Percentiles rank a stretch among this genome's conserved stretches.
These are phyloP conservation scores for Drosophila athabasca DNA, from an alignment of 1,140 invertebrate species.

Conservation along the genomic window DNA sequence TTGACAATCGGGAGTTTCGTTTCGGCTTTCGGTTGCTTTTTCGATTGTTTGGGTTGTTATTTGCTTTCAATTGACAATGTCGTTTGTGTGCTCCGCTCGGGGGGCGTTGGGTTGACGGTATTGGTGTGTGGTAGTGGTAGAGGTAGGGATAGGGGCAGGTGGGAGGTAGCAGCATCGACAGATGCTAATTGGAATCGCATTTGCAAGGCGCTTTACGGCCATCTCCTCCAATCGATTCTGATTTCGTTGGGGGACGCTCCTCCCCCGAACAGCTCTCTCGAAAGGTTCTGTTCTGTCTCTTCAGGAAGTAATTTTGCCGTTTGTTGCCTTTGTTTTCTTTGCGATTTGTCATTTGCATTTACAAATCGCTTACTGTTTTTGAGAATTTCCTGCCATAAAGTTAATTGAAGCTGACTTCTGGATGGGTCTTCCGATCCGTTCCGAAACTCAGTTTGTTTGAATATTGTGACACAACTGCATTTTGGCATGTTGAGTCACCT, in stretches of 20 bases:
- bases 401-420: conserved; percentile 21
- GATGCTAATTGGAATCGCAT: conserved; percentile 74
- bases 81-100: neutral
- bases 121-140: neutral
- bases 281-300: conserved; percentile 27
- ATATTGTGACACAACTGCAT: conserved; percentile 15
- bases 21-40: conserved; percentile 24
- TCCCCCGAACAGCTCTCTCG: too few relatives aligned
- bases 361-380: conserved; percentile 36
- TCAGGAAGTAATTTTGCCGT: conserved; percentile 65
- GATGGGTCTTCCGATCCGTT: neutral
- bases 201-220: conserved; percentile 50
- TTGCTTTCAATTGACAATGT: conserved; percentile 67
- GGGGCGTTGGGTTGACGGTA: neutral
- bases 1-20: conserved; percentile 67
- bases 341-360: conserved; percentile 57
- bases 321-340: conserved; percentile 26
- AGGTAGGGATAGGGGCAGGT: conserved; percentile 10
- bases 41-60: conserved; percentile 37
- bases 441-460: conserved; percentile 1
- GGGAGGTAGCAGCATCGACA: conserved; percentile 39
- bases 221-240: conserved; percentile 20
- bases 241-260: neutral
- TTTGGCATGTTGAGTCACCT: conserved; percentile 12
- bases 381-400: conserved; percentile 56